Percentiles rank a stretch among this genome's conserved stretches.
Conservation (phyloP, 2,113 vertebrate genomes). For the Catharus fuscescens region DNA sequence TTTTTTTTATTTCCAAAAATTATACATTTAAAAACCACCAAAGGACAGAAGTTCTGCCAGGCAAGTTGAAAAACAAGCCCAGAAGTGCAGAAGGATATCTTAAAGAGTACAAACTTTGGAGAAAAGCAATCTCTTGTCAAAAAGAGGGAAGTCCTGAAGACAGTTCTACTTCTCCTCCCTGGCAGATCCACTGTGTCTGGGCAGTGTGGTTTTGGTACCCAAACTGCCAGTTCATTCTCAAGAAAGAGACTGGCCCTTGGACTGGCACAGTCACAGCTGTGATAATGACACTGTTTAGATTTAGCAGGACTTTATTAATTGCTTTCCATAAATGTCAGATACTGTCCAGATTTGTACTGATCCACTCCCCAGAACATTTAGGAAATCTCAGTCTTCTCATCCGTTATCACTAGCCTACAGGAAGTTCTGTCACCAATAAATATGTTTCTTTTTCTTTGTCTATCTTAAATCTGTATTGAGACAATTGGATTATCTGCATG, state of each 20-base stretch:
- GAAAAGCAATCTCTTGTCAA: not conserved
- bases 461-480: not conserved
- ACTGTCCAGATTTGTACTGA: not conserved
- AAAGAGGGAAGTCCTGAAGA: not conserved
- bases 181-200: not conserved
- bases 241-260: not conserved
- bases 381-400: constrained; percentile 6
- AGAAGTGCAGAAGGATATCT: not conserved
- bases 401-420: not conserved
- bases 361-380: not conserved
- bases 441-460: not conserved
- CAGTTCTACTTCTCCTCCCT: not conserved
- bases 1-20: not conserved
- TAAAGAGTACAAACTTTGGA: not conserved
- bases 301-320: not conserved
- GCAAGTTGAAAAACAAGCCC: not conserved
- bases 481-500: not conserved
- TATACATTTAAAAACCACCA: not conserved
- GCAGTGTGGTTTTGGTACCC: not conserved
- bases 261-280: not conserved
- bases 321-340: not conserved
- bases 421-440: not conserved
- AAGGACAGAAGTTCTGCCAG: not conserved
- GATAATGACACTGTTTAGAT: not conserved
- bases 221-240: not conserved